Conservation (phyloP, 2,797 vertebrate genomes). For the Scolopax bukidnonensis region DNA sequence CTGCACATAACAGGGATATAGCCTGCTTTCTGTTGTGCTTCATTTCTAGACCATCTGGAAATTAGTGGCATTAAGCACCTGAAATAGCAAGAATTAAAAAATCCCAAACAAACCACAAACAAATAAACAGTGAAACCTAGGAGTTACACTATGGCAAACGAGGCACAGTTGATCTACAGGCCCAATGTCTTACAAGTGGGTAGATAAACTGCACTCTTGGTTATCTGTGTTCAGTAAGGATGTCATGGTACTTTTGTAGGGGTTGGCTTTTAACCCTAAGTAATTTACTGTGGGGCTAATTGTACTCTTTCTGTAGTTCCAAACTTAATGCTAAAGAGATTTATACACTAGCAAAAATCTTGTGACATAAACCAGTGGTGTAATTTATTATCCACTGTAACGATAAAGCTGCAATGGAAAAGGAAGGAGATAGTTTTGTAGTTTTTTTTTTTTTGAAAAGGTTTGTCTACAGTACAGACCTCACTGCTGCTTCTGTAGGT, state of each 20-base stretch:
- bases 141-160: background rate
- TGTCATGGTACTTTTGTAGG: background rate
- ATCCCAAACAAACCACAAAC: background rate
- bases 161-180: background rate
- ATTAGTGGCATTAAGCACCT: background rate
- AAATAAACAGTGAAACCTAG: background rate
- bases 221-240: background rate
- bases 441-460: background rate
- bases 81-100: background rate
- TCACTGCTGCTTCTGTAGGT: background rate
- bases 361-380: background rate
- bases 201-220: background rate
- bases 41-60: constrained; percentile 11
- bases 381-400: background rate
- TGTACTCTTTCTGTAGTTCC: background rate
- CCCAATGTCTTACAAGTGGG: background rate
- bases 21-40: background rate
- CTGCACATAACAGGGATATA: background rate
- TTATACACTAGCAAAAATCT: background rate
- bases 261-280: background rate
- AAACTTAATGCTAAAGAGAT: background rate
- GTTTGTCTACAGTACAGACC: background rate
- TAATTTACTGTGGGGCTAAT: background rate
- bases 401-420: background rate
- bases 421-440: background rate